Base-by-base conservation (phyloP, 2,888 invertebrate species). In the Oasisia sp. region DNA sequence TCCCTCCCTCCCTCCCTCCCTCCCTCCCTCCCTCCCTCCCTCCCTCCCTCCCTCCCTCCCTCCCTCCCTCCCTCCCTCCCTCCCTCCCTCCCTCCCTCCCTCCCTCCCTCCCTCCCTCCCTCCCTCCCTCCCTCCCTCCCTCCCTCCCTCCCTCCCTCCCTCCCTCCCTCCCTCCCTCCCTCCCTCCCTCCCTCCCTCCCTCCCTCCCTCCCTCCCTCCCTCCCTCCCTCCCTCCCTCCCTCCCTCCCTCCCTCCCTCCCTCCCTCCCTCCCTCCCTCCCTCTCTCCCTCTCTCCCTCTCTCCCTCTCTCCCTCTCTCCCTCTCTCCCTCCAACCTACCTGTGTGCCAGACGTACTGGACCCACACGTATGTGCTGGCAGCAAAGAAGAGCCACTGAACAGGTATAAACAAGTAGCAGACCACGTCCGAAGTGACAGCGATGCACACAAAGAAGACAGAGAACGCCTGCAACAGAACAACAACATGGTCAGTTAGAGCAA, bases 351-450 rank as follows among this genome's bases (percentile, higher is more conserved):
- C 98, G 97, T 98, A 99, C 97, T 99, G 99, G 96, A 99, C 98
- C 99, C 99, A 99, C 94, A 99, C 99, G 97, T 99, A 99, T 95
- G 99, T 99, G 97, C 99, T 99, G 95, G 99, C 99, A 94, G 98
- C 98, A 97, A 99, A 99, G 97, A 99, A 99, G 96, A 99, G 97
- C 98, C 99, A 99, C 94, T 99, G 98, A 95, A 99, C 98, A 94
- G 99, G 99, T 97, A 99, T 99, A 97, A 99, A 99, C 97, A 99
- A 98, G 97, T 98, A 99, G 97, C 99, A 99, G 97, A 99, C 98
- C 97, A 99, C 98, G 97, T 99, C 99, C 95, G 99, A 99, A 94
- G 99, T 99, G 95, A 99, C 97, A 94, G 99, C 99, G 96, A 99
- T 98, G 97, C 98, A 99, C 96, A 99, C 98, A 97, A 99, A 99